Conservation (phyloP, 2,888 invertebrate species). For the Zele albiditarsus region DNA sequence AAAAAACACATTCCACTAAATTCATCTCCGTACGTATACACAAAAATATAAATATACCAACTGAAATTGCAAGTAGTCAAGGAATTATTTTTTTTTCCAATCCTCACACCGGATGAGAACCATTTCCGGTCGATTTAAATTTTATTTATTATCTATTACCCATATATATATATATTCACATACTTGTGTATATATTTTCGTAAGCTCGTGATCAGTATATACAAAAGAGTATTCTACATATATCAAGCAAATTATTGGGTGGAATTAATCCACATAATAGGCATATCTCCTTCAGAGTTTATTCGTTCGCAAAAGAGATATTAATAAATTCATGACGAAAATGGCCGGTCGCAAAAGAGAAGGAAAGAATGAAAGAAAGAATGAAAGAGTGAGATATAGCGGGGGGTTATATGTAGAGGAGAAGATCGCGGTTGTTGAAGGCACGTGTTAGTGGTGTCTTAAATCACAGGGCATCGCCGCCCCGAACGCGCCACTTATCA, state of each 20-base stretch:
- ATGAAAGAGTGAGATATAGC: background rate
- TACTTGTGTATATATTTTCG: background rate
- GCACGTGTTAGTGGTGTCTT: constrained; percentile 39
- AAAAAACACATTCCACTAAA: background rate
- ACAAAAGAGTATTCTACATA: constrained; percentile 4
- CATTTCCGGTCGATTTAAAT: constrained; percentile 23
- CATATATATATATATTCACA: background rate
- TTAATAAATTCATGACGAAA: constrained; percentile 42
- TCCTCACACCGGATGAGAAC: constrained; percentile 22
- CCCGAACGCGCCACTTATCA: constrained; percentile 40
- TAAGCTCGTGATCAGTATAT: background rate
- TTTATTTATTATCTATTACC: constrained; percentile 6
- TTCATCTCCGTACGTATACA: background rate
- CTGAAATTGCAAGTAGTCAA: background rate
- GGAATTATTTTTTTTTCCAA: background rate
- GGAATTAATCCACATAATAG: constrained; percentile 14
- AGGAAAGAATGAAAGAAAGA: constrained; percentile 4
- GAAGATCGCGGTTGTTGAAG: constrained; percentile 24
- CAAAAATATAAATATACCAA: background rate
- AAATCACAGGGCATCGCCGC: constrained; percentile 41
- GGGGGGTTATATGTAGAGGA: background rate
- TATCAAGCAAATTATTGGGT: constrained; percentile 8
- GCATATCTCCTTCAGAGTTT: constrained; percentile 13
- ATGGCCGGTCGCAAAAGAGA: constrained; percentile 13
- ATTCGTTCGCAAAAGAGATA: constrained; percentile 27